A percentile compares a stretch with the other conserved stretches of the same genome.
Conservation (phyloP, 1,140 invertebrate genomes). For the Euura lappo region DNA sequence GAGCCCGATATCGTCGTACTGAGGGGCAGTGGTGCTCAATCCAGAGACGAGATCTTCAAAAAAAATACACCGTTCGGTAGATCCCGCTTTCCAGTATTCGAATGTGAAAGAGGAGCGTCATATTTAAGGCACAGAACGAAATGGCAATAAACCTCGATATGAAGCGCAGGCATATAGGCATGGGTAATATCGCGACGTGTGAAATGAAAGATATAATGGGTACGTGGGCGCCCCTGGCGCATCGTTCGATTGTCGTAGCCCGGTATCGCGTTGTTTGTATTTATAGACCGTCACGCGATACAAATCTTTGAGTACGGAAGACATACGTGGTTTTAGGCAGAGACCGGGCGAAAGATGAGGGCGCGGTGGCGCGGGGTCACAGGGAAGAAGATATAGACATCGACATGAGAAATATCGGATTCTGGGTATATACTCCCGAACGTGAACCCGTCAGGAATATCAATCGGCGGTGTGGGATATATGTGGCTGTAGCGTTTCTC, state of each 20-base stretch:
- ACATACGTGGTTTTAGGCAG: slow-evolving; percentile 31
- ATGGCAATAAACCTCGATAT: slow-evolving; percentile 10
- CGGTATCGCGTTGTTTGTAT: neutral
- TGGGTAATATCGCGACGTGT: slow-evolving; percentile 11
- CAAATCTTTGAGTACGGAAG: slow-evolving; percentile 9
- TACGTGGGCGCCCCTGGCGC: slow-evolving; percentile 26
- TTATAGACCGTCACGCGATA: neutral
- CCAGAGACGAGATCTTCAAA: too few species aligned
- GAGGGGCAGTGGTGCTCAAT: neutral
- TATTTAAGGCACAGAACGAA: too few species aligned
- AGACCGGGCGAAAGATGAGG: slow-evolving; percentile 22
- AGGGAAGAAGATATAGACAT: slow-evolving; percentile 21
- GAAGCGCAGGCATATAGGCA: slow-evolving; percentile 6
- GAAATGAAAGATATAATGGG: neutral
- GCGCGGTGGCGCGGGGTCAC: slow-evolving; percentile 22
- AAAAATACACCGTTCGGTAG: too few species aligned
- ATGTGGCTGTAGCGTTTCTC: neutral
- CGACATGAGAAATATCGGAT: slow-evolving; percentile 50
- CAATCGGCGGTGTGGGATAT: slow-evolving; percentile 18
- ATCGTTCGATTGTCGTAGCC: slow-evolving; percentile 10
- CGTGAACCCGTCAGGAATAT: slow-evolving; percentile 11
- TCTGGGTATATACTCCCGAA: slow-evolving; percentile 48
- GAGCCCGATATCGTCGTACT: neutral
- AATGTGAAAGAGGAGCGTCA: too few species aligned
- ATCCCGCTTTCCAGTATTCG: too few species aligned